phyloP scores from a whole-genome alignment of 64 coral and sea anemone genomes.

The Trachythela sp. region DNA sequence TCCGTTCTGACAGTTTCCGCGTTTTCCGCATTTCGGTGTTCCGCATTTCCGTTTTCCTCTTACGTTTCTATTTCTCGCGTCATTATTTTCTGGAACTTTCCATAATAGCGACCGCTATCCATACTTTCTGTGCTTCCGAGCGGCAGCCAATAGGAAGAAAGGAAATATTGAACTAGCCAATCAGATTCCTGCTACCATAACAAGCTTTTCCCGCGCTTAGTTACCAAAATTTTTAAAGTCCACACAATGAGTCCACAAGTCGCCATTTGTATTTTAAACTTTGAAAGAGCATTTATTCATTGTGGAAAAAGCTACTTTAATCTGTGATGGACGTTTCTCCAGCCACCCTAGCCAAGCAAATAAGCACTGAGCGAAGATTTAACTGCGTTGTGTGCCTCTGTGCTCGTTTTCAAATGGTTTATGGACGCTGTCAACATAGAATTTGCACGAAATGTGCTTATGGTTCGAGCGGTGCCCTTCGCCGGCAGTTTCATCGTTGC shows the following conservation, averaged over 20 bases:
- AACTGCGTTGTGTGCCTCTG: constrained; percentile 81
- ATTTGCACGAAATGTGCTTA: constrained; percentile 83
- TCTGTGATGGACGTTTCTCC: constrained; percentile 23
- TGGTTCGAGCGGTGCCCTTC: constrained; percentile 49
- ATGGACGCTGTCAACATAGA: constrained; percentile 86
- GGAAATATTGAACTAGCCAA: not conserved
- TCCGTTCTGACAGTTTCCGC: not conserved
- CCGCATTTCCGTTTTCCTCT: not conserved
- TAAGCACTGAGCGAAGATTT: constrained; percentile 63
- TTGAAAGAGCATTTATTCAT: not conserved
- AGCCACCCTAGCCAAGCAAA: not conserved
- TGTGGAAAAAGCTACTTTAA: not conserved
- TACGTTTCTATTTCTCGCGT: not conserved
- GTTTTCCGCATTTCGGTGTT: not conserved
- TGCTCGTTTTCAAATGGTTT: constrained; percentile 78
- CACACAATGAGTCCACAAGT: not conserved
- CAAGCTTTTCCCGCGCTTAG: not conserved
- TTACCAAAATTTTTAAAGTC: not conserved
- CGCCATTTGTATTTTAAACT: not conserved
- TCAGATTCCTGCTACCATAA: not conserved
- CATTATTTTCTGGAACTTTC: not conserved
- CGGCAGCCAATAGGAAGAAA: no score
- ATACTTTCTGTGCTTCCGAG: not conserved
- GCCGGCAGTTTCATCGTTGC: constrained; percentile 62
- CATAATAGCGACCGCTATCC: not conserved